These are phyloP conservation scores for Papilio helenus DNA, from an alignment of 1,140 invertebrate genomes.

Conservation along the genomic window DNA sequence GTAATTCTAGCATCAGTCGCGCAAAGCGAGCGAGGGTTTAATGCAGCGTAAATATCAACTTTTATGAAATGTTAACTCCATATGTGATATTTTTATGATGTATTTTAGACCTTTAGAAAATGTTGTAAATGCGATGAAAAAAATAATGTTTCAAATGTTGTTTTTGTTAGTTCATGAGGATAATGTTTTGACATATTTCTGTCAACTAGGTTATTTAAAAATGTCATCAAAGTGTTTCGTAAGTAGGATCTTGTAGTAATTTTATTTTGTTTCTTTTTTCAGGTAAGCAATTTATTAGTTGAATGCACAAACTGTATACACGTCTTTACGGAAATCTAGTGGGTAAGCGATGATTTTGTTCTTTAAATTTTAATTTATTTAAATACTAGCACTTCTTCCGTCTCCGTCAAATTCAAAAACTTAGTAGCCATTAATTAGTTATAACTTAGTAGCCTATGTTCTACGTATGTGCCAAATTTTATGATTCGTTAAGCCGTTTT, in stretches of 20 bases:
- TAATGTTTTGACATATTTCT: neutral
- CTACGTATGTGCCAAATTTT: too few species aligned
- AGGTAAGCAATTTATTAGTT: neutral
- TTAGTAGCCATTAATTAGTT: too few species aligned
- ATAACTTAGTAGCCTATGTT: too few species aligned
- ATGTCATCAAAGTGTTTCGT: neutral
- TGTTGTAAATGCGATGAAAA: neutral
- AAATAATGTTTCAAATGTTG: neutral
- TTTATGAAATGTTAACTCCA: slow-evolving; percentile 12
- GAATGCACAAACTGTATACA: neutral
- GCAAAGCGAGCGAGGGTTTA: slow-evolving; percentile 11
- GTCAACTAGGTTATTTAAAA: neutral
- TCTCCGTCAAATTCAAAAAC: too few species aligned
- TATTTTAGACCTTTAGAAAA: neutral
- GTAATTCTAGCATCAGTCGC: slow-evolving; percentile 21
- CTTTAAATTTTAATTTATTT: neutral
- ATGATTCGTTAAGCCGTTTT: too few species aligned
- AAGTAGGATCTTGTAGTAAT: neutral
- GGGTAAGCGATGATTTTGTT: neutral
- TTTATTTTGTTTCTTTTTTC: neutral
- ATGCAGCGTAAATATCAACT: slow-evolving; percentile 27
- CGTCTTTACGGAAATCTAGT: neutral
- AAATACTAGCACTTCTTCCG: too few species aligned
- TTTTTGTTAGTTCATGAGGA: neutral
- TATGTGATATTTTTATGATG: slow-evolving; percentile 9